Conservation (phyloP, 2,888 invertebrate species). For the Apodemia duryi region DNA sequence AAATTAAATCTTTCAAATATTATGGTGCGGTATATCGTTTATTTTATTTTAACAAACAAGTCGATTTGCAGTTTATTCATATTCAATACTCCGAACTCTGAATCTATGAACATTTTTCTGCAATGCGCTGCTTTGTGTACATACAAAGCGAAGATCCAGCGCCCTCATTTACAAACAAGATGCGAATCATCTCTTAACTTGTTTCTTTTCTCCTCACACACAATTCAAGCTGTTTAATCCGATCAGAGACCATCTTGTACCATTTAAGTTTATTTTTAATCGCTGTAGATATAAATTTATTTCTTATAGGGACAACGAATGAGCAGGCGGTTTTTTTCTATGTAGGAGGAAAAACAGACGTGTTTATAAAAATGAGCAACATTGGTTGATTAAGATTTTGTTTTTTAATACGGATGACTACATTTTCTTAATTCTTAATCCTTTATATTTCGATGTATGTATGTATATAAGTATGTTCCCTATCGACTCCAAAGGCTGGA, state of each 20-base stretch:
- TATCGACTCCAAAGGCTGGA: too few species aligned
- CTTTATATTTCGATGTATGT: too few species aligned
- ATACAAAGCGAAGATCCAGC: constrained; percentile 2
- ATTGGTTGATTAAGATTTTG: too few species aligned
- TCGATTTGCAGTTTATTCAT: not conserved
- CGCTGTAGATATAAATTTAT: not conserved
- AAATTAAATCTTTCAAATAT: too few species aligned
- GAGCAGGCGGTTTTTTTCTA: not conserved
- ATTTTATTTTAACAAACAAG: not conserved
- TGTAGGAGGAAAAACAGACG: not conserved
- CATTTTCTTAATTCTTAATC: too few species aligned
- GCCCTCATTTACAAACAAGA: constrained; percentile 15
- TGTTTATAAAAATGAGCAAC: not conserved
- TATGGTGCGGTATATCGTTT: too few species aligned
- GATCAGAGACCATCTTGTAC: constrained; percentile 1
- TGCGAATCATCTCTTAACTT: constrained; percentile 7
- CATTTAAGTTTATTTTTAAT: not conserved
- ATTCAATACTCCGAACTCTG: constrained; percentile 1
- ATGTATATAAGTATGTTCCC: too few species aligned
- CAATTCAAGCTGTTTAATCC: constrained; percentile 1
- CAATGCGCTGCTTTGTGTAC: constrained; percentile 2
- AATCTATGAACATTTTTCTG: not conserved
- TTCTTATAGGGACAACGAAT: not conserved
- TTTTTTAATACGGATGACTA: too few species aligned
- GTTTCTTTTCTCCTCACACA: constrained; percentile 4